Percentiles rank a stretch among this genome's conserved stretches.
These are phyloP conservation scores for Diglossa cyanea DNA, from an alignment of 2,797 vertebrate species.

Conservation along the genomic window DNA sequence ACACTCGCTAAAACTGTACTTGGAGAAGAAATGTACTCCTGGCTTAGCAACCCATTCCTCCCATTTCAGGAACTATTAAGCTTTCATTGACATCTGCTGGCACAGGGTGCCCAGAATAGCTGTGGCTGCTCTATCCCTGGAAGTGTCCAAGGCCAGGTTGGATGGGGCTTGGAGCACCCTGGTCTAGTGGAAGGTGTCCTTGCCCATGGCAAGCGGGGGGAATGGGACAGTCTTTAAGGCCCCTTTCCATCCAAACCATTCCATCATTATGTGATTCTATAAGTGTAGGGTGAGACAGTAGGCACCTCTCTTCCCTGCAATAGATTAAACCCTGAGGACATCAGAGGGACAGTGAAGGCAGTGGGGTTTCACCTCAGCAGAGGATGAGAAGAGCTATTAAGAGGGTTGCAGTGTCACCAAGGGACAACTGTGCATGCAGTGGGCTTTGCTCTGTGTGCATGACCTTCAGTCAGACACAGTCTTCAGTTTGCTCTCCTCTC, in stretches of 20 bases:
- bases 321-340: rapidly evolving
- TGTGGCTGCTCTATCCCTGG: background rate
- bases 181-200: background rate
- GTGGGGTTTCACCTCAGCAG: background rate
- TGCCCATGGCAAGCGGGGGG: background rate
- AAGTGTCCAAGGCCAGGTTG: background rate
- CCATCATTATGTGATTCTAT: background rate
- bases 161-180: background rate
- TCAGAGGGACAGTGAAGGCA: background rate
- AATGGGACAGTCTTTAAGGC: background rate
- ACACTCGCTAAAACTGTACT: background rate
- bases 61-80: background rate
- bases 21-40: background rate
- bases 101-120: background rate
- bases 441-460: background rate
- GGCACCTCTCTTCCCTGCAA: background rate
- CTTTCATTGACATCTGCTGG: background rate
- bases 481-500: background rate
- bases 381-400: background rate
- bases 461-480: background rate
- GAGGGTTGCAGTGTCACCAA: background rate
- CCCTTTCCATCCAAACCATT: background rate
- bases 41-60: background rate
- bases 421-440: rapidly evolving
- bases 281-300: background rate